These are phyloP conservation scores for Athalia circularis DNA, from an alignment of 2,888 invertebrate genomes.

Conservation along the genomic window DNA sequence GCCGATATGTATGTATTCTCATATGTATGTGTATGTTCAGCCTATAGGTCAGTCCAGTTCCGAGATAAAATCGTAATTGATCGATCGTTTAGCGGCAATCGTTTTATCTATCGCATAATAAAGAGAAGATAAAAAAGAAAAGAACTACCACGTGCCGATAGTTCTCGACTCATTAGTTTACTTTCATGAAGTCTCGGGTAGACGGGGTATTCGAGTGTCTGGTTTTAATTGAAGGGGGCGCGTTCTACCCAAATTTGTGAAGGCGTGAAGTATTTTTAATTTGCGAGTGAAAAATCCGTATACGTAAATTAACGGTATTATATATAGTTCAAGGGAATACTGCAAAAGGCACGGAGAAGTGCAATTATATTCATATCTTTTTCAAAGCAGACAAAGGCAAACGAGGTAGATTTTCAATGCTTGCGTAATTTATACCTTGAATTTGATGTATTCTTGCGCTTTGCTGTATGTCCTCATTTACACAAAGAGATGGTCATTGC, in stretches of 20 bases:
- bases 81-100: constrained; percentile 1
- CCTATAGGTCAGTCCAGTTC: neutral
- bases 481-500: too few relatives aligned
- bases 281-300: neutral
- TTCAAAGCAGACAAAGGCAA: constrained; percentile 14
- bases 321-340: constrained; percentile 7
- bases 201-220: too few relatives aligned
- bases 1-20: neutral
- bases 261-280: constrained; percentile 1
- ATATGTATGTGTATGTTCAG: neutral
- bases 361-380: constrained; percentile 16
- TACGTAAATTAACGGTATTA: too few relatives aligned
- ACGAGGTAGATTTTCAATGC: too few relatives aligned
- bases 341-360: neutral
- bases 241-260: too few relatives aligned
- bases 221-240: too few relatives aligned
- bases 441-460: too few relatives aligned
- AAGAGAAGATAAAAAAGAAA: neutral
- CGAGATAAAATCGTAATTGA: constrained; percentile 13
- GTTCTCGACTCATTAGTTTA: constrained; percentile 3
- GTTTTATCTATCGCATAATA: neutral
- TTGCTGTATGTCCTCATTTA: too few relatives aligned
- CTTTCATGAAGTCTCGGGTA: neutral
- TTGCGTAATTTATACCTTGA: too few relatives aligned
- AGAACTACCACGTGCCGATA: neutral